Base-by-base conservation (phyloP, 2,797 vertebrate species). In the Aselliscus stoliczkanus region DNA sequence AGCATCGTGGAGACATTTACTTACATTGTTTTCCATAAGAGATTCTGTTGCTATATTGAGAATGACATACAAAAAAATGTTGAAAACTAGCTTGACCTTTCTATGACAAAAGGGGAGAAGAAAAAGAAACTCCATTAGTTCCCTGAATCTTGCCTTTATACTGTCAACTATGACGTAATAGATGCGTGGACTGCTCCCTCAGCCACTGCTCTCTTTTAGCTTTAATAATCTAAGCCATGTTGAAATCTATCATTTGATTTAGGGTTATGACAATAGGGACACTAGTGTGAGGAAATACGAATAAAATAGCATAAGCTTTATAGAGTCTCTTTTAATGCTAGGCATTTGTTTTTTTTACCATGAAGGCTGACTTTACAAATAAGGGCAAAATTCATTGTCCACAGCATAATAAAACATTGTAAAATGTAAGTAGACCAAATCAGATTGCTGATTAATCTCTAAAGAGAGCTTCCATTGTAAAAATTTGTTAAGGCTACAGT, bases 1-100 rank as follows among this genome's bases (percentile, higher is more conserved):
- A 99, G 99, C 99, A 99, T 99, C 93, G 85, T 98, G 97, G 97
- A 99, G 98, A 98, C 98, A 98, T 98, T 98, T 98, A 98, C 98
- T 98, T 98, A 99, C 98, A 99, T 98, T 98, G 98, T 99, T 98
- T 98, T 98, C 98, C 97, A 96, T 98, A 98, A 98, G 98, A 99
- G 98, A 98, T 98, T 98, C 98, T 98, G 98, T 98, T 98, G 97
- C 98, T 98, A 97, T 98, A 98, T 98, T 98, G 97, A 98, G 98
- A 98, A 98, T 98, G 98, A 98, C 98, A 98, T 96, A 98, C 96
- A 98, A 97, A 98, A 98, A 98, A 98, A 98, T 97, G 98, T 98
- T 93, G 97, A 98, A 98, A 98, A 98, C 98, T 97, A 98, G 97
- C 97, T 97, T 98, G 98, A 98, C 98, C 98, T 98, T 99, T 98